phyloP scores from a whole-genome alignment of 2,888 invertebrate genomes.

The Ochropacha duplaris region DNA sequence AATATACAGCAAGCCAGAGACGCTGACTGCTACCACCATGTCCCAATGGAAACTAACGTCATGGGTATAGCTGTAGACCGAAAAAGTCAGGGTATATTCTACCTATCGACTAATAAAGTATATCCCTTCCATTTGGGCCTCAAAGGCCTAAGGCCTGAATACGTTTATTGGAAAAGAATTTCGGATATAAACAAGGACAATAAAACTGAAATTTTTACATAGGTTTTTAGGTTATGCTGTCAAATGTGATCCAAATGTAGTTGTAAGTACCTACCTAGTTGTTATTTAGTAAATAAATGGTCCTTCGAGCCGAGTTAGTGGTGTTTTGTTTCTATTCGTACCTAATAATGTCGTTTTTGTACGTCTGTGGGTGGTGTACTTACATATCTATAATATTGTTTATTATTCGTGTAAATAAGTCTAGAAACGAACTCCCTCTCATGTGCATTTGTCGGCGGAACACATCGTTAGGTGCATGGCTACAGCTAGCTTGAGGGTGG shows the following conservation, averaged over 20 bases:
- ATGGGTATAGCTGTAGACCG: conserved; percentile 57
- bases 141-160: conserved; percentile 59
- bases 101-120: conserved; percentile 57
- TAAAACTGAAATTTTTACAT: conserved; percentile 62
- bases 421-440: too few species aligned
- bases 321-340: background rate
- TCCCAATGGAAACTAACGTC: conserved; percentile 51
- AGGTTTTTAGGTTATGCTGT: conserved; percentile 10
- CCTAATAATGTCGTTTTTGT: too few species aligned
- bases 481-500: too few species aligned
- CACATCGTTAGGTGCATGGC: too few species aligned
- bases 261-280: background rate
- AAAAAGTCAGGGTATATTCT: conserved; percentile 60
- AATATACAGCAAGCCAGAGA: conserved; percentile 68
- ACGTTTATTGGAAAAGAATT: conserved; percentile 59
- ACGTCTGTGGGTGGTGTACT: too few species aligned
- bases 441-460: too few species aligned
- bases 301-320: background rate
- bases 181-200: conserved; percentile 60
- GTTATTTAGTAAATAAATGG: background rate
- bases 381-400: too few species aligned
- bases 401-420: too few species aligned
- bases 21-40: conserved; percentile 51
- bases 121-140: conserved; percentile 67
- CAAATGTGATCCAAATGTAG: background rate